These are phyloP conservation scores for rabbit (Oryctolagus cuniculus) DNA, from an alignment of 2,113 vertebrate genomes.

Conservation along the genomic window DNA sequence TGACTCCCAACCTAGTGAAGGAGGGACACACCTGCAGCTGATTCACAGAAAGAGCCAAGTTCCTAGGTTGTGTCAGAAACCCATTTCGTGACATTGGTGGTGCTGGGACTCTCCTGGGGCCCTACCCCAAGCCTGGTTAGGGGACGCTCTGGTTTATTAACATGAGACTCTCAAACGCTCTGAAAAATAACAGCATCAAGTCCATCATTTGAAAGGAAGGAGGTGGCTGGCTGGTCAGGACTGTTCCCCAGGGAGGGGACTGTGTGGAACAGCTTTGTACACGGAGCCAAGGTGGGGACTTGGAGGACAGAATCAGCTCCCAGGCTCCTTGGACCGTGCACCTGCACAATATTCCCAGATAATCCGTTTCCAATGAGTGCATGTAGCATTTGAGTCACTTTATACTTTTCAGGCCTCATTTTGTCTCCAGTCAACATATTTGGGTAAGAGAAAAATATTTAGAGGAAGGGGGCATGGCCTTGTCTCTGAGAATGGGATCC, in stretches of 20 bases:
- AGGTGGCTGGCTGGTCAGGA: not conserved
- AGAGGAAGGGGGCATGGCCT: not conserved
- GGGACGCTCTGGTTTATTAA: not conserved
- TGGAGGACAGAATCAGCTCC: not conserved
- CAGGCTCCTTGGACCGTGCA: not conserved
- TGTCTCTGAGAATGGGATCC: not conserved
- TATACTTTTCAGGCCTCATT: not conserved
- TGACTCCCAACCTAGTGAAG: not conserved
- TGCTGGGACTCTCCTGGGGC: not conserved
- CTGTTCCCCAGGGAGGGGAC: not conserved
- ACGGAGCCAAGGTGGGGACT: not conserved
- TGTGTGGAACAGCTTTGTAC: not conserved
- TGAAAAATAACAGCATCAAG: not conserved
- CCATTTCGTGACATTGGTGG: not conserved
- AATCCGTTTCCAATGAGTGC: not conserved
- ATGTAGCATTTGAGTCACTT: not conserved
- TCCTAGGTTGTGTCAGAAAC: not conserved
- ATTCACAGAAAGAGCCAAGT: not conserved
- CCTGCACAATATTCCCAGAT: not conserved
- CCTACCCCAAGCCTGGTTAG: not conserved
- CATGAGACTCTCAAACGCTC: not conserved
- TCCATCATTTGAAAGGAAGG: not conserved
- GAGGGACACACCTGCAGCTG: not conserved
- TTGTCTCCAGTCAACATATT: not conserved
- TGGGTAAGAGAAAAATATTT: not conserved